Evolutionary conservation across 2,797 vertebrate genomes (phyloP).

Genomic region (Myiotriccus ornatus): DNA sequence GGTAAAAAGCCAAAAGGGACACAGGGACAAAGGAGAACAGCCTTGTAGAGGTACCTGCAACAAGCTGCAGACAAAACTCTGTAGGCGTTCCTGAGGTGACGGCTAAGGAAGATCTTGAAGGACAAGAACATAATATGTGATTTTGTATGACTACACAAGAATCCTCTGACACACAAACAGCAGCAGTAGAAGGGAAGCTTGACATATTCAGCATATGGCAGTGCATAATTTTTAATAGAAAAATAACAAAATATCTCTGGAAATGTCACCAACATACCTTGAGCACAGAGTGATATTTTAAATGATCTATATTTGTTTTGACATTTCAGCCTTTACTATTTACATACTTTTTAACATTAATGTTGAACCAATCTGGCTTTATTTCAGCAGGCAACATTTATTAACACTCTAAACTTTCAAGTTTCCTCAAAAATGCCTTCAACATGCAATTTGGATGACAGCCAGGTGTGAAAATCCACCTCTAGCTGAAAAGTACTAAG

Average conservation of each 20-base stretch:
- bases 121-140: background rate
- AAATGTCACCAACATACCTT: background rate
- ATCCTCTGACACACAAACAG: background rate
- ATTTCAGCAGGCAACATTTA: background rate
- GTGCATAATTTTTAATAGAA: background rate
- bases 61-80: background rate
- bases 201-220: background rate
- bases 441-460: background rate
- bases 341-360: background rate
- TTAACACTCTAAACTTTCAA: background rate
- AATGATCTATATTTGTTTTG: background rate
- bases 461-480: conserved; percentile 10
- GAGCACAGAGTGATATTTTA: background rate
- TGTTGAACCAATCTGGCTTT: background rate
- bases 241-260: background rate
- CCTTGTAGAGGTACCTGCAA: background rate
- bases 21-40: background rate
- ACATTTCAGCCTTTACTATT: background rate
- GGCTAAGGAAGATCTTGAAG: background rate
- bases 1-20: background rate
- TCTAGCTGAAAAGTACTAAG: background rate
- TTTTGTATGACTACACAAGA: background rate
- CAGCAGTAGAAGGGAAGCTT: background rate
- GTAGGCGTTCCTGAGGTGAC: background rate
- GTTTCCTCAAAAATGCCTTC: conserved; percentile 6